These are phyloP conservation scores for Oenanthe melanoleuca DNA, from an alignment of 2,113 vertebrate genomes.

Conservation along the genomic window DNA sequence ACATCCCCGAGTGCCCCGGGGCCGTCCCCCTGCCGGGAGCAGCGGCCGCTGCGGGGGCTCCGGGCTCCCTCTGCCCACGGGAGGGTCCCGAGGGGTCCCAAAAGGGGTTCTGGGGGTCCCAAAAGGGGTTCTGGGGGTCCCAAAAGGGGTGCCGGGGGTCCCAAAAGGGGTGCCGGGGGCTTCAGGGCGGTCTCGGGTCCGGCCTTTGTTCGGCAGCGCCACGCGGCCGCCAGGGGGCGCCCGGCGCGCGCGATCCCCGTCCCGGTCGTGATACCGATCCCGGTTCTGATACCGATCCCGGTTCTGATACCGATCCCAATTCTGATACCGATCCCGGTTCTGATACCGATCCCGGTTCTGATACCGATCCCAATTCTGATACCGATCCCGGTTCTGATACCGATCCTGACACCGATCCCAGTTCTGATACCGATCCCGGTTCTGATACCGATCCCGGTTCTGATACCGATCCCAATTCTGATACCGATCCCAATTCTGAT, in stretches of 20 bases:
- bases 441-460: too few relatives aligned
- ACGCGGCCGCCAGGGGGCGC: constrained; percentile 8
- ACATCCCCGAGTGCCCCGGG: neutral
- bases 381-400: accelerated
- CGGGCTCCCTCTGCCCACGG: neutral
- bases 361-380: accelerated
- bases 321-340: accelerated
- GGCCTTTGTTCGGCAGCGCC: neutral
- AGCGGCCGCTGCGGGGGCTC: neutral
- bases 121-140: too few relatives aligned
- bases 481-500: neutral
- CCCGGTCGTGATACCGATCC: accelerated
- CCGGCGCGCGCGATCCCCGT: accelerated
- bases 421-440: accelerated
- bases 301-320: too few relatives aligned
- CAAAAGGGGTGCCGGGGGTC: too few relatives aligned
- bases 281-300: accelerated
- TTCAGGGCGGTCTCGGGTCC: too few relatives aligned
- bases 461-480: neutral
- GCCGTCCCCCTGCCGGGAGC: too few relatives aligned
- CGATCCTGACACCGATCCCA: too few relatives aligned
- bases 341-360: neutral
- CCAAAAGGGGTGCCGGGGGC: too few relatives aligned
- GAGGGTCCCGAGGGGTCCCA: neutral
- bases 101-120: too few relatives aligned